A percentile compares a stretch with the other conserved stretches of the same genome.
These are phyloP conservation scores for Drosophila aldrichi DNA, from an alignment of 2,888 invertebrate species.

Conservation along the genomic window DNA sequence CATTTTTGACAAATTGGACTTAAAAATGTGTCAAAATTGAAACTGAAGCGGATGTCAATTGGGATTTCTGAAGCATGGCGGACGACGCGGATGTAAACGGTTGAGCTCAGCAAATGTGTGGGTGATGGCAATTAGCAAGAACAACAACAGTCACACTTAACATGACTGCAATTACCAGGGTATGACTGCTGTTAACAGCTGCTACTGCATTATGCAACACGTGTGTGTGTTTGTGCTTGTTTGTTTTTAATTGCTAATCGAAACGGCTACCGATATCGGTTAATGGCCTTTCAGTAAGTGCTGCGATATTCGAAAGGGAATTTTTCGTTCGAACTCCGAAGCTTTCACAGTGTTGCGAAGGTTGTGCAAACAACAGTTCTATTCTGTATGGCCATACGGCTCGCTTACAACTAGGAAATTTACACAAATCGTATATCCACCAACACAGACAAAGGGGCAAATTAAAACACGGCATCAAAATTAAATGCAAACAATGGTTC, in stretches of 20 bases:
- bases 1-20: slow-evolving; percentile 47
- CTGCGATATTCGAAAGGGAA: slow-evolving; percentile 45
- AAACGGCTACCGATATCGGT: slow-evolving; percentile 19
- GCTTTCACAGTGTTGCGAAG: slow-evolving; percentile 55
- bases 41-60: slow-evolving; percentile 78
- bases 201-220: slow-evolving; percentile 23
- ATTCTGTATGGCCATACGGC: slow-evolving; percentile 40
- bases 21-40: slow-evolving; percentile 75
- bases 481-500: slow-evolving; percentile 49
- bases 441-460: slow-evolving; percentile 33
- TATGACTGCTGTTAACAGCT: background rate
- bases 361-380: slow-evolving; percentile 58
- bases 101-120: slow-evolving; percentile 28
- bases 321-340: slow-evolving; percentile 17
- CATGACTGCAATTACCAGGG: slow-evolving; percentile 16
- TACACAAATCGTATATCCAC: slow-evolving; percentile 57
- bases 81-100: slow-evolving; percentile 63
- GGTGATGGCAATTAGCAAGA: slow-evolving; percentile 42
- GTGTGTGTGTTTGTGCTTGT: slow-evolving; percentile 20
- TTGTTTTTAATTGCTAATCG: slow-evolving; percentile 29
- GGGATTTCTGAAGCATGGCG: slow-evolving; percentile 44
- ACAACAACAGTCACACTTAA: slow-evolving; percentile 17
- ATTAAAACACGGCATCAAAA: slow-evolving; percentile 49
- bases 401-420: slow-evolving; percentile 64
- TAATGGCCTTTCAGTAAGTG: slow-evolving; percentile 27